Conservation (phyloP, 2,797 vertebrate genomes). For the Sarcoramphus papa region DNA sequence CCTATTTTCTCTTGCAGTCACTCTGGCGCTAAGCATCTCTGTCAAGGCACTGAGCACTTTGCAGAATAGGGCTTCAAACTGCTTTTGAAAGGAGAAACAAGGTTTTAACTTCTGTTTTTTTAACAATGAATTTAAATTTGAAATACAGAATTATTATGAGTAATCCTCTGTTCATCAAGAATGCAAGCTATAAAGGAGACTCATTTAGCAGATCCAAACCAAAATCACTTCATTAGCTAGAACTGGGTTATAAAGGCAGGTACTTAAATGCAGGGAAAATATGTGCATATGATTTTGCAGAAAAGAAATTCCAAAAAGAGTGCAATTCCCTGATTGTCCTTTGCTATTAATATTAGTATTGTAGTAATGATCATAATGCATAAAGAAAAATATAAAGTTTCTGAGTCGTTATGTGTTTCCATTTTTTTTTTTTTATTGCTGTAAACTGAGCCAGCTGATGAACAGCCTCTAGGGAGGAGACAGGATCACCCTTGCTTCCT, state of each 20-base stretch:
- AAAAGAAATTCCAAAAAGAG: not conserved
- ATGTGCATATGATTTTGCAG: not conserved
- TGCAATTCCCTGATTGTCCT: not conserved
- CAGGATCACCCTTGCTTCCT: constrained; percentile 73
- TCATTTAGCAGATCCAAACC: not conserved
- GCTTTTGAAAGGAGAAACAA: constrained; percentile 55
- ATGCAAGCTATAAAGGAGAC: not conserved
- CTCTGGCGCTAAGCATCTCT: not conserved
- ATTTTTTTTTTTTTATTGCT: constrained; percentile 66
- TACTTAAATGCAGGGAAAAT: not conserved
- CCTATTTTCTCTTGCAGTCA: not conserved
- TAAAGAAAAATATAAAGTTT: constrained; percentile 27
- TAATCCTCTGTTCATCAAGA: not conserved
- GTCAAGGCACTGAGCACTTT: not conserved
- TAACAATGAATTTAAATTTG: not conserved
- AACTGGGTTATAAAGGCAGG: not conserved
- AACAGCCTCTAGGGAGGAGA: constrained; percentile 82
- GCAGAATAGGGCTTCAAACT: not conserved
- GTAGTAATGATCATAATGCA: not conserved
- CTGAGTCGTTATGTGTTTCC: constrained; percentile 45
- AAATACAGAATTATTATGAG: not conserved
- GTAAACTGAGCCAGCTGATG: constrained; percentile 90
- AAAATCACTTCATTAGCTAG: not conserved
- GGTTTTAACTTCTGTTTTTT: not conserved
- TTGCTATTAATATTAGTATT: not conserved